These are phyloP conservation scores for Scrobipalpa costella DNA, from an alignment of 2,888 invertebrate genomes.

Conservation along the genomic window DNA sequence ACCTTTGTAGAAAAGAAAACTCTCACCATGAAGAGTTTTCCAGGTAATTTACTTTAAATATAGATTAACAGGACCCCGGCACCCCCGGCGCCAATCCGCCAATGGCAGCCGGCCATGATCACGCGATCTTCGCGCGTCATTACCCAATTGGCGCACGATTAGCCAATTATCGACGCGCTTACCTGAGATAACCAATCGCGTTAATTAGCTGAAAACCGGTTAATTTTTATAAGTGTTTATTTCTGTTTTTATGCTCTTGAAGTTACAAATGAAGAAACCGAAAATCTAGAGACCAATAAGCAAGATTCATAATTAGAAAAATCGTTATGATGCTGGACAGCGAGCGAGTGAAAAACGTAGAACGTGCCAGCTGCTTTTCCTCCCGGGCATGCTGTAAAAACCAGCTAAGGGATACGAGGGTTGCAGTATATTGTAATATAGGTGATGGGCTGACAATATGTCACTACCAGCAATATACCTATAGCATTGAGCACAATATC, in stretches of 20 bases:
- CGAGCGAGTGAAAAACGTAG: too few relatives aligned
- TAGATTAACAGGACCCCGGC: neutral
- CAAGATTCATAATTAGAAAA: too few relatives aligned
- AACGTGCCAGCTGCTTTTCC: too few relatives aligned
- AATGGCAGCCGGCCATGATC: slow-evolving; percentile 6
- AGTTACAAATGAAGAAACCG: neutral
- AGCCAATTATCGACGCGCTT: slow-evolving; percentile 21
- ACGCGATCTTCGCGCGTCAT: slow-evolving; percentile 13
- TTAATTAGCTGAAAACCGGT: slow-evolving; percentile 2
- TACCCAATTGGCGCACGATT: slow-evolving; percentile 22
- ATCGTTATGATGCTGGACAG: too few relatives aligned
- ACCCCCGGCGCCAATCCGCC: slow-evolving; percentile 15
- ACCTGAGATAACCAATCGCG: slow-evolving; percentile 12
- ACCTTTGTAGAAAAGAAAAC: too few relatives aligned
- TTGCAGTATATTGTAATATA: too few relatives aligned
- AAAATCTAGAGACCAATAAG: too few relatives aligned
- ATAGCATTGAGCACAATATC: too few relatives aligned
- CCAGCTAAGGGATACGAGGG: too few relatives aligned
- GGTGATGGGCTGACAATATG: too few relatives aligned
- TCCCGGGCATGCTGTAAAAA: too few relatives aligned
- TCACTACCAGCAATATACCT: too few relatives aligned
- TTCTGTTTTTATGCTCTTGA: neutral
- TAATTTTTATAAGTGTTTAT: neutral
- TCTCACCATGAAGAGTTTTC: neutral
- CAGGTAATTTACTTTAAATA: slow-evolving; percentile 4